Percentiles rank a stretch among this genome's conserved stretches.
These are phyloP conservation scores for Lypha dubia DNA, from an alignment of 2,888 invertebrate genomes.

Conservation along the genomic window DNA sequence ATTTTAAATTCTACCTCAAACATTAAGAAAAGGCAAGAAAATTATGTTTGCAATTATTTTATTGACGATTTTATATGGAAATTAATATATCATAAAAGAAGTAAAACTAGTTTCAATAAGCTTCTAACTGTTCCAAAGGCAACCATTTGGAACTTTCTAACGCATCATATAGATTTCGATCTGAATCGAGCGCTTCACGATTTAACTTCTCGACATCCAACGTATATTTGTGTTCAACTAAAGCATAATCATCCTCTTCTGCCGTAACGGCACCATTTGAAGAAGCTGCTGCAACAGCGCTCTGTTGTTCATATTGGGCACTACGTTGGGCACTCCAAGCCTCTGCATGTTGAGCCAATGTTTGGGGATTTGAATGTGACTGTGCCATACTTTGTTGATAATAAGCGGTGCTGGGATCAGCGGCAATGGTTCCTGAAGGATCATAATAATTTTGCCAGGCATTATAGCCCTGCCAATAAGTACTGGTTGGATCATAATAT, in stretches of 20 bases:
- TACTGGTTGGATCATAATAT: constrained; percentile 90
- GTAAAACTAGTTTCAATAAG: constrained; percentile 82
- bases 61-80: background rate
- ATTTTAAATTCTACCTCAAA: background rate
- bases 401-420: constrained; percentile 79
- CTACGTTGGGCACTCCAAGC: constrained; percentile 84
- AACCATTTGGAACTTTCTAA: constrained; percentile 93
- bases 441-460: constrained; percentile 91
- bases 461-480: constrained; percentile 94
- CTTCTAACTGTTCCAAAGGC: constrained; percentile 89
- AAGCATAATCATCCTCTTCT: constrained; percentile 88
- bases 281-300: constrained; percentile 77
- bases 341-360: constrained; percentile 83
- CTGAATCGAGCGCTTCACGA: constrained; percentile 89
- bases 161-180: constrained; percentile 91
- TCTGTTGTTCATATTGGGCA: constrained; percentile 82
- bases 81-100: background rate
- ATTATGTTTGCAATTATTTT: background rate
- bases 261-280: constrained; percentile 80
- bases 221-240: constrained; percentile 91
- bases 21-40: too few relatives aligned
- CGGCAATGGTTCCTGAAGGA: constrained; percentile 77
- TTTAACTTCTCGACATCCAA: constrained; percentile 91
- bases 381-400: constrained; percentile 83
- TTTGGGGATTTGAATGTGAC: constrained; percentile 81